phyloP scores from a whole-genome alignment of 2,797 vertebrate species.

The Menidia menidia region DNA sequence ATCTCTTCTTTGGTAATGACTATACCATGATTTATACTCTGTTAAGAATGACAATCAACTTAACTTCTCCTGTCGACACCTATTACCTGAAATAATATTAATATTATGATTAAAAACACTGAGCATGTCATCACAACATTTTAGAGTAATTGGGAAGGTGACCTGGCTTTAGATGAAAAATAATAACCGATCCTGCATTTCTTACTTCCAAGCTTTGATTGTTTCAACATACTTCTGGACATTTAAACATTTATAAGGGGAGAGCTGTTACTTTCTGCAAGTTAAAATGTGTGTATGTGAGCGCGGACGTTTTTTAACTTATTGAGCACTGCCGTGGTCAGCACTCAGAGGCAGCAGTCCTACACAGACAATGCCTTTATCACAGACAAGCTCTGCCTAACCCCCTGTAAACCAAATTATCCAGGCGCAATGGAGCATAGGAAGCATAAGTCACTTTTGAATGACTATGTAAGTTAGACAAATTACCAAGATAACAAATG shows the following conservation, averaged over 20 bases:
- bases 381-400: too few species aligned
- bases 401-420: slow-evolving; percentile 4
- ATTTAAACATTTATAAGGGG: slow-evolving; percentile 50
- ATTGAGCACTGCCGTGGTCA: neutral
- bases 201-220: slow-evolving; percentile 66
- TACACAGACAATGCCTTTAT: neutral
- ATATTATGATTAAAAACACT: slow-evolving; percentile 77
- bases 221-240: slow-evolving; percentile 69
- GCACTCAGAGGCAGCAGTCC: neutral
- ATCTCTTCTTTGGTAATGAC: slow-evolving; percentile 11
- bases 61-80: slow-evolving; percentile 28
- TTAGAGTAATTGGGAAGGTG: slow-evolving; percentile 73
- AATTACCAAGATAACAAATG: slow-evolving; percentile 11
- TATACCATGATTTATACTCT: slow-evolving; percentile 19
- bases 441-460: neutral
- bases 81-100: slow-evolving; percentile 75
- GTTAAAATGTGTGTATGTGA: slow-evolving; percentile 19
- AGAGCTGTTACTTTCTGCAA: slow-evolving; percentile 7
- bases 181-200: slow-evolving; percentile 53
- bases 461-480: slow-evolving; percentile 5
- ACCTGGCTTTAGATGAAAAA: slow-evolving; percentile 69
- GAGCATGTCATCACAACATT: slow-evolving; percentile 71
- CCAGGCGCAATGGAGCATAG: neutral
- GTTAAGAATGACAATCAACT: slow-evolving; percentile 13
- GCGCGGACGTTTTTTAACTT: neutral